These are phyloP conservation scores for Drosophila quadrilineata DNA, from an alignment of 1,140 invertebrate species.

Conservation along the genomic window DNA sequence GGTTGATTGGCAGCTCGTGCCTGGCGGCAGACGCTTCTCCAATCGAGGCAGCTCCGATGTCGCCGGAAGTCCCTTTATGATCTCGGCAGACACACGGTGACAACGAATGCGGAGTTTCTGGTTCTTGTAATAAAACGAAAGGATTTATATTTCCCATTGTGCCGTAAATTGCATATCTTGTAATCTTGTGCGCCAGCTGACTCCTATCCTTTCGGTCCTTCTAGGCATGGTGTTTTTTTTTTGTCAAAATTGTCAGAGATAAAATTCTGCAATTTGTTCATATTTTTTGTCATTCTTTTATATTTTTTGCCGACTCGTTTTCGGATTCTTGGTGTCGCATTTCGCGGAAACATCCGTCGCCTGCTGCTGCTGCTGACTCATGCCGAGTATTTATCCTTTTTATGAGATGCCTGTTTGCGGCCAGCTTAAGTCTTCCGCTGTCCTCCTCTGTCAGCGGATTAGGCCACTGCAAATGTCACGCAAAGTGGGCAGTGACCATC, in stretches of 20 bases:
- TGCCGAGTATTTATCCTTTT: conserved; percentile 71
- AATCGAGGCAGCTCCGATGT: conserved; percentile 7
- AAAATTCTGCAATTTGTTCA: conserved; percentile 56
- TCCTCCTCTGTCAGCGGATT: conserved; percentile 38
- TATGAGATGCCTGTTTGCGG: conserved; percentile 52
- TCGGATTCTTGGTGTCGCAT: conserved; percentile 55
- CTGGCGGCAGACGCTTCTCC: conserved; percentile 32
- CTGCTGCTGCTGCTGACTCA: conserved; percentile 61
- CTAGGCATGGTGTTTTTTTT: conserved; percentile 14
- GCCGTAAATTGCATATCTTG: conserved; percentile 64
- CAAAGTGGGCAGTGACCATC: conserved; percentile 69
- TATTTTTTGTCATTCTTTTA: conserved; percentile 17
- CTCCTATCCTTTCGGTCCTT: conserved; percentile 13
- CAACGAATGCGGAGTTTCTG: conserved; percentile 35
- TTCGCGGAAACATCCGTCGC: conserved; percentile 65
- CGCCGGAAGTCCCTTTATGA: conserved; percentile 59
- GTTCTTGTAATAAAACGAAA: conserved; percentile 75
- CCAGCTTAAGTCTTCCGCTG: conserved; percentile 57
- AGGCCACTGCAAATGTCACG: conserved; percentile 72
- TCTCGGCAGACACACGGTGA: conserved; percentile 24
- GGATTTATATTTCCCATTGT: conserved; percentile 80
- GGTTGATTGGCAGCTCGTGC: conserved; percentile 47
- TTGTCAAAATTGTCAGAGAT: conserved; percentile 47
- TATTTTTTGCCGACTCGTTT: conserved; percentile 23
- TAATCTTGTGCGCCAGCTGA: conserved; percentile 64